Percentiles rank a stretch among this genome's conserved stretches.
Conservation (phyloP, 2,113 vertebrate species). For the Collichthys lucidus region DNA sequence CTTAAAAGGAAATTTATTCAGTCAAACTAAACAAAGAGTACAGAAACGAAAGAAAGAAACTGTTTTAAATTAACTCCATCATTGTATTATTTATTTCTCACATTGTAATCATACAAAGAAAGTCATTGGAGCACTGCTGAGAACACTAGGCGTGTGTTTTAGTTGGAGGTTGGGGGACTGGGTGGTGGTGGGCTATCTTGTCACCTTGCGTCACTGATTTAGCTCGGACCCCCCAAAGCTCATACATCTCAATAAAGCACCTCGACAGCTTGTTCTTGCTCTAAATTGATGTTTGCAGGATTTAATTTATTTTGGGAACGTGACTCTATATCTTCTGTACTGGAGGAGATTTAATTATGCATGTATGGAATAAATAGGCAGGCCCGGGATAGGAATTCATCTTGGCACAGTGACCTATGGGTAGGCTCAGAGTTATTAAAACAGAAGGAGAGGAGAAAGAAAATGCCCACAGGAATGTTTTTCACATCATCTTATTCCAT, state of each 20-base stretch:
- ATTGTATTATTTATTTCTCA: conserved; percentile 1
- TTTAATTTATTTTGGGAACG: conserved; percentile 51
- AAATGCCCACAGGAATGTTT: neutral
- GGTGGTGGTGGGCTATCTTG: conserved; percentile 2
- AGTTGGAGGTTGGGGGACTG: neutral
- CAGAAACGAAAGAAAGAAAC: neutral
- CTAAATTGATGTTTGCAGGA: conserved; percentile 54
- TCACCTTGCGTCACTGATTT: conserved; percentile 58
- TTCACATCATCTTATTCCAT: conserved; percentile 9
- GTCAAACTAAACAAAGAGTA: neutral
- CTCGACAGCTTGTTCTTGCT: conserved; percentile 49
- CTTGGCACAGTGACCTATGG: conserved; percentile 33
- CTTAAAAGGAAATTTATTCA: conserved; percentile 4
- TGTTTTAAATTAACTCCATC: neutral
- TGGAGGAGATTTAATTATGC: conserved; percentile 58
- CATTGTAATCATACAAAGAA: neutral
- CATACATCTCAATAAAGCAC: conserved; percentile 69
- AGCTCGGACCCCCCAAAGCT: conserved; percentile 32
- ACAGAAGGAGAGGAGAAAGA: neutral
- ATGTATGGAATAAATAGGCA: conserved; percentile 43
- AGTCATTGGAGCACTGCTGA: neutral
- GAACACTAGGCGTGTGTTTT: neutral
- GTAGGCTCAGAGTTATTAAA: conserved; percentile 33
- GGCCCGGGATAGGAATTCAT: neutral
- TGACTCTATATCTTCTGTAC: conserved; percentile 29